A percentile compares a stretch with the other conserved stretches of the same genome.
Evolutionary conservation across 2,797 vertebrate genomes (phyloP).

Genomic region (Acropternis orthonyx): DNA sequence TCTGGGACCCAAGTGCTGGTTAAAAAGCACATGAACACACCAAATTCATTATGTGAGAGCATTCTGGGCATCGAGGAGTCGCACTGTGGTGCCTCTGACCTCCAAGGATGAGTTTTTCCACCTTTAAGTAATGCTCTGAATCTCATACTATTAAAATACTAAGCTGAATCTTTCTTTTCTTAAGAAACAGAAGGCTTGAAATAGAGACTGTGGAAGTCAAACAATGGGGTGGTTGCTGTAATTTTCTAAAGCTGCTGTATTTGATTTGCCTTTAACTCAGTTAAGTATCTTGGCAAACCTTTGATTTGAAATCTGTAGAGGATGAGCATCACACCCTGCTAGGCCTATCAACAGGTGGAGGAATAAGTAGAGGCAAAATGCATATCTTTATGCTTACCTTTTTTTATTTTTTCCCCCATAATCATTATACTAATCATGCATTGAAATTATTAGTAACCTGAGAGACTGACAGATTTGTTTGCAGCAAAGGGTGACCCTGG

Average conservation of each 20-base stretch:
- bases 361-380: slow-evolving; percentile 44
- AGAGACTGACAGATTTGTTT: background rate
- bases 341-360: slow-evolving; percentile 54
- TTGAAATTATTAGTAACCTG: background rate
- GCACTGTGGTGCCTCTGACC: background rate
- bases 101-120: background rate
- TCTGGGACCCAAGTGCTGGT: background rate
- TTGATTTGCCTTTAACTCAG: slow-evolving; percentile 50
- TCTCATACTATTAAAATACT: background rate
- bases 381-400: background rate
- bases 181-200: background rate
- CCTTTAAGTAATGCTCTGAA: background rate
- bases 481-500: background rate
- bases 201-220: background rate
- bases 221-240: background rate
- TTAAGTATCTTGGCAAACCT: slow-evolving; percentile 39
- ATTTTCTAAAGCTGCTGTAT: slow-evolving; percentile 23
- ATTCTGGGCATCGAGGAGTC: background rate
- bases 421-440: background rate
- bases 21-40: background rate
- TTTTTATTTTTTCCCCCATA: background rate
- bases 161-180: background rate
- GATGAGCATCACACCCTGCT: slow-evolving; percentile 41
- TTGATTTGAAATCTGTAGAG: slow-evolving; percentile 24
- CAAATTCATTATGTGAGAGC: background rate